These are phyloP conservation scores for Omphaloscelis lunosa DNA, from an alignment of 2,888 invertebrate genomes.

Conservation along the genomic window DNA sequence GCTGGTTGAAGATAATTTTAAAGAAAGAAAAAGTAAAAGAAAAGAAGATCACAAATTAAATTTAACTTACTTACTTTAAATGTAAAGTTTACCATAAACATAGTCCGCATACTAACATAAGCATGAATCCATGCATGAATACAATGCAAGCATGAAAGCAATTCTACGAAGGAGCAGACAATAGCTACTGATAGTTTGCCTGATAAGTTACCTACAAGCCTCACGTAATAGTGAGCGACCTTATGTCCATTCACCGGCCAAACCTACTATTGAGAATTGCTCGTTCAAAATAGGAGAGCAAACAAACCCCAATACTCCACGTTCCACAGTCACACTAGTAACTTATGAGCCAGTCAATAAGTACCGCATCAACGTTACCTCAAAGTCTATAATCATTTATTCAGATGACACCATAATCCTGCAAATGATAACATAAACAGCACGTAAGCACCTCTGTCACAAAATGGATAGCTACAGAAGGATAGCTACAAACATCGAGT, in stretches of 20 bases:
- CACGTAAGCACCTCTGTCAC: slow-evolving; percentile 8
- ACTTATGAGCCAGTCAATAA: background rate
- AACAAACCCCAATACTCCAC: background rate
- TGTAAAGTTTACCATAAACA: no score
- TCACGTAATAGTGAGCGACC: background rate
- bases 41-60: no score
- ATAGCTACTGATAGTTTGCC: background rate
- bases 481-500: background rate
- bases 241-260: background rate
- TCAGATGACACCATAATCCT: slow-evolving; percentile 5
- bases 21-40: no score
- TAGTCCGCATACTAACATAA: no score
- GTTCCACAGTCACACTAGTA: no score
- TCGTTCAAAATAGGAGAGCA: background rate
- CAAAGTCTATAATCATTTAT: slow-evolving; percentile 8
- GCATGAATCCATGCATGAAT: no score
- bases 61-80: no score
- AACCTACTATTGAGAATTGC: background rate
- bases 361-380: background rate
- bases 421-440: slow-evolving; percentile 17
- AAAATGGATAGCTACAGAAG: background rate
- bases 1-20: no score
- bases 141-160: no score
- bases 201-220: background rate
- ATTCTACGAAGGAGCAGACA: background rate